A percentile compares a stretch with the other conserved stretches of the same genome.
Evolutionary conservation across 1,140 invertebrate species (phyloP).

Genomic region (Acromyrmex heyeri): DNA sequence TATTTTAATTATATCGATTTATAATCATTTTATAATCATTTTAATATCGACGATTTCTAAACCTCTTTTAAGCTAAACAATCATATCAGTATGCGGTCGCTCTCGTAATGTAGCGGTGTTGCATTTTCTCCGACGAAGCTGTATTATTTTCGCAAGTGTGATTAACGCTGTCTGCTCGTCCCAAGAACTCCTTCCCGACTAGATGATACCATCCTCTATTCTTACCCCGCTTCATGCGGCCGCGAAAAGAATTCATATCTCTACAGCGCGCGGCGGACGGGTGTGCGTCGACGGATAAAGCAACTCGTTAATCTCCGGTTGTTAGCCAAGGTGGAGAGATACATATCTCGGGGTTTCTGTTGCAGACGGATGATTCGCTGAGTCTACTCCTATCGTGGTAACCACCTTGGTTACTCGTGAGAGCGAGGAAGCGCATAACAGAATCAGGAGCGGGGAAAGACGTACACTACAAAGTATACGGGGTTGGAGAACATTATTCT

Average conservation of each 20-base stretch:
- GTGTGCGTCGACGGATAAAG: constrained; percentile 80
- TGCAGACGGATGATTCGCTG: constrained; percentile 84
- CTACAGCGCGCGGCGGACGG: constrained; percentile 35
- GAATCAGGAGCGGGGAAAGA: constrained; percentile 1
- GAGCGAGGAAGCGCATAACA: constrained; percentile 13
- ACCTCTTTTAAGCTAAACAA: neutral
- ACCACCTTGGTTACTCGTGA: constrained; percentile 43
- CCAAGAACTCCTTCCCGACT: constrained; percentile 23
- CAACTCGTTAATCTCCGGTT: constrained; percentile 85
- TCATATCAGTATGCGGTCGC: neutral
- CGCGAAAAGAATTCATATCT: constrained; percentile 45
- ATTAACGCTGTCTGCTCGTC: constrained; percentile 50
- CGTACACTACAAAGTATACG: neutral
- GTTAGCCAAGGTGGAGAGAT: constrained; percentile 83
- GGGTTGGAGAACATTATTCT: neutral
- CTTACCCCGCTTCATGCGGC: constrained; percentile 12
- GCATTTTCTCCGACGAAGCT: constrained; percentile 4
- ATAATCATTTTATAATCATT: neutral
- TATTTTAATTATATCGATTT: neutral
- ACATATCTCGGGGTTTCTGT: constrained; percentile 84
- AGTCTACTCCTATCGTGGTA: constrained; percentile 63
- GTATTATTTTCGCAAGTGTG: constrained; percentile 32
- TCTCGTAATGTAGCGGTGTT: neutral
- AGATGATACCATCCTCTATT: constrained; percentile 52
- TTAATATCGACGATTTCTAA: neutral